Evolutionary conservation across 2,888 invertebrate genomes (phyloP), one percentile per base, ranked within the genome.

Genomic region (Fissipunctia ypsillon): DNA sequence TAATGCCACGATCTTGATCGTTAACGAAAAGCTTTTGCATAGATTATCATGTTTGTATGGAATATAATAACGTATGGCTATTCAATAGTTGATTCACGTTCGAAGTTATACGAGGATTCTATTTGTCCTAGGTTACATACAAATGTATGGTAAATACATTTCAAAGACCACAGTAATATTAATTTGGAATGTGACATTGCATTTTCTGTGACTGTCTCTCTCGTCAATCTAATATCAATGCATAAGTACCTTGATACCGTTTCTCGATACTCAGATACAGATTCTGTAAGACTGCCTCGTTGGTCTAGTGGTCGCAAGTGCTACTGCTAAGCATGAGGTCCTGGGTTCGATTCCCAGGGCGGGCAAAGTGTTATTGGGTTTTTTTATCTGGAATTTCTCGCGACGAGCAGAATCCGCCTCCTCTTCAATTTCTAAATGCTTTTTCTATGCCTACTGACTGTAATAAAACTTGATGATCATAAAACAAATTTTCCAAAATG

Each of bases 1-100:
- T 69, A 38, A 54, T 69, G 54, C 28, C 73, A 73, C 54, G 78
- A 70, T 56, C 38, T n/a, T 75, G 73, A 79, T 71, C 35, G 22
- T 45, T 35, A 25, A 28, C 35, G 22, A 45, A 38, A 56, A 56
- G 54, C 50, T 28, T 59, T 71, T 43, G 78, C 54, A 73, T 73
- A 31, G 45, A 73, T 78, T 73, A 73, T 41, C 22, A 31, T 48
- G 41, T 38, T 41, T 69, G n/a, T 28, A 71, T 71, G 38, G 22
- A 70, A 25, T 28, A 35, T 43, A 12, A 67, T 31, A n/a, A 45
- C 22, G 14, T 43, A 68, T 68, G 14, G 2, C 10, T 38, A 28
- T n/a, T 69, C 28, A 71, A 69, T 12, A 38, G 38, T n/a, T 12
- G 16, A 38, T 41, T 71, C 71, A 72, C 19, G 72, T 72, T 68